Evolutionary conservation across 2,113 vertebrate species (phyloP).

Genomic region (Labrus mixtus): DNA sequence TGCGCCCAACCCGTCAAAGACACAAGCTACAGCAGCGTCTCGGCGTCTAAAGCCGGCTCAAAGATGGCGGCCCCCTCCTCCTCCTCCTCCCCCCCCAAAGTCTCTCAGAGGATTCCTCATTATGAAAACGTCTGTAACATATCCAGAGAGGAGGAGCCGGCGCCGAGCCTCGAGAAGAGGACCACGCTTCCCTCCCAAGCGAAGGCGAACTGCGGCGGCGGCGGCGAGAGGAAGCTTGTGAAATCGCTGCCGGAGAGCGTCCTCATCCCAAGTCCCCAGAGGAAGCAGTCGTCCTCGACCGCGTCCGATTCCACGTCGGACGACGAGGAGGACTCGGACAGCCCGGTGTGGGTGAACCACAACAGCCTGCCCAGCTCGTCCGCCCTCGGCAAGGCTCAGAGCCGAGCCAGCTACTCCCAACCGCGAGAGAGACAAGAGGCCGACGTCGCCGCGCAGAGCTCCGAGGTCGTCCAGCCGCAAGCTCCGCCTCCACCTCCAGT

Average conservation of each 20-base stretch:
- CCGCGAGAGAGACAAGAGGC: constrained; percentile 53
- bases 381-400: constrained; percentile 45
- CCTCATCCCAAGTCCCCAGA: constrained; percentile 52
- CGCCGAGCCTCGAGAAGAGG: constrained; percentile 70
- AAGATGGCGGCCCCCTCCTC: constrained; percentile 62
- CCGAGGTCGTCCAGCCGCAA: constrained; percentile 30
- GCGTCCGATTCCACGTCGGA: constrained; percentile 76
- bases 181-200: constrained; percentile 72
- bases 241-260: constrained; percentile 74
- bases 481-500: constrained; percentile 52
- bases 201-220: constrained; percentile 59
- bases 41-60: constrained; percentile 75
- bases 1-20: constrained; percentile 73
- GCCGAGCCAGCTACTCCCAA: constrained; percentile 33
- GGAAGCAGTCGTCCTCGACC: constrained; percentile 73
- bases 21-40: constrained; percentile 76
- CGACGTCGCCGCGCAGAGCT: constrained; percentile 5
- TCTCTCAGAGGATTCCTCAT: constrained; percentile 76
- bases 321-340: constrained; percentile 78
- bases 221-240: constrained; percentile 74
- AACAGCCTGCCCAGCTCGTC: constrained; percentile 73
- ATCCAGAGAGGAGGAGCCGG: constrained; percentile 51
- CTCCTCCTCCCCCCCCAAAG: constrained; percentile 59
- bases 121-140: constrained; percentile 83
- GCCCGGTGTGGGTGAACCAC: constrained; percentile 80